Percentiles rank a stretch among this genome's conserved stretches.
Conservation (phyloP, 2,888 invertebrate species). For the Drosophila rellima region DNA sequence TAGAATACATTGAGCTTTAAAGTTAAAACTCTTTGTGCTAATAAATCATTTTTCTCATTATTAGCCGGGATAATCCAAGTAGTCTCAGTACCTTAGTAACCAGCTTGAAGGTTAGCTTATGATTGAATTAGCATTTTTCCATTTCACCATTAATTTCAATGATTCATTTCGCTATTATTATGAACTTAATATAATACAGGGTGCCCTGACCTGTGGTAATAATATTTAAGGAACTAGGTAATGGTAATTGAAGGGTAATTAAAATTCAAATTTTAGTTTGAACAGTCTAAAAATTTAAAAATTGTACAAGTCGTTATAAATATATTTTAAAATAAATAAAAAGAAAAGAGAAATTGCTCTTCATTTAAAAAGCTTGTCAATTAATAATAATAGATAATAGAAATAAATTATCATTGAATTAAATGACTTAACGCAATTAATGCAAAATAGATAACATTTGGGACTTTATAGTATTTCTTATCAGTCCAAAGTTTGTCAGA, state of each 20-base stretch:
- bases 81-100: background rate
- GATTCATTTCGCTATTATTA: conserved; percentile 9
- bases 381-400: background rate
- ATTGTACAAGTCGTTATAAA: background rate
- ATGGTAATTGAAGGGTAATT: background rate
- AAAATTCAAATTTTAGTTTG: background rate
- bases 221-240: background rate
- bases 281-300: background rate
- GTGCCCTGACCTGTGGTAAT: background rate
- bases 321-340: background rate
- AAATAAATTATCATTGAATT: conserved; percentile 4
- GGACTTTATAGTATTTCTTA: conserved; percentile 8
- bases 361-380: background rate
- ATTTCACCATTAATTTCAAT: conserved; percentile 8
- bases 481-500: conserved; percentile 16
- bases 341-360: background rate
- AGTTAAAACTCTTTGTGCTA: background rate
- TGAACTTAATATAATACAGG: background rate
- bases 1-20: background rate
- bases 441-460: conserved; percentile 10
- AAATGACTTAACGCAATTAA: background rate
- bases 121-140: conserved; percentile 9
- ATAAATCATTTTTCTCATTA: background rate
- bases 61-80: background rate
- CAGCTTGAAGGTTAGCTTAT: background rate